Evolutionary conservation across 2,797 vertebrate genomes (phyloP), one percentile per base, ranked within the genome.

Genomic region (Serranus cabrilla): DNA sequence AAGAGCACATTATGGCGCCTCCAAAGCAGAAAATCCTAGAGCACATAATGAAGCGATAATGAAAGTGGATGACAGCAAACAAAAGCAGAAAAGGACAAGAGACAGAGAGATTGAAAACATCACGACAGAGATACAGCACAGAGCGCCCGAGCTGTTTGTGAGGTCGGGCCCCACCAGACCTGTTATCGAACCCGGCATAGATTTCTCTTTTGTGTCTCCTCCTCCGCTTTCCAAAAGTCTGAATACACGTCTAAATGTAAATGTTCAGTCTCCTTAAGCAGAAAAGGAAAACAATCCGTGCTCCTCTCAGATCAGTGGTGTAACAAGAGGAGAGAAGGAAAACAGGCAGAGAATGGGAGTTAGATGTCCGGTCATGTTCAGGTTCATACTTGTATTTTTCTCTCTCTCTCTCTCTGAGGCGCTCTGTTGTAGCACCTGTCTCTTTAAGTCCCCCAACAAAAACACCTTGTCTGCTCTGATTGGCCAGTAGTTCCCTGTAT

Each of bases 31-130:
- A 80, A 84, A 76, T 69, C 57, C 71, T 8, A 18, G 25, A 71
- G 58, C 46, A 8, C 52, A 51, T 85, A 72, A 91, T 89, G 83
- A 90, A 77, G 80, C 27, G 72, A 79, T 85, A 87, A 87, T 87
- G 83, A 80, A 80, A 86, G 74, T 51, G 57, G 66, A 71, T 67
- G 77, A 75, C 74, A 49, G 80, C 23, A 76, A 68, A 81, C 68
- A 81, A 75, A 79, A 45, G 60, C 5, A 52, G 46, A 37, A 69
- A 74, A 51, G 3, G 37, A 78, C 11, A 10, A 67, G 63, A 52
- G 76, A 79, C 40, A n/a, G 49, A 9, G 62, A 75, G 65, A 61
- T 56, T 78, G 67, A 84, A 71, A 79, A 78, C 47, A 66, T 55
- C 39, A 58, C 18, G 59, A 45, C 34, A 71, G 73, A 75, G 65